phyloP scores from a whole-genome alignment of 2,797 vertebrate genomes.

The Lepilemur ruficaudatus region DNA sequence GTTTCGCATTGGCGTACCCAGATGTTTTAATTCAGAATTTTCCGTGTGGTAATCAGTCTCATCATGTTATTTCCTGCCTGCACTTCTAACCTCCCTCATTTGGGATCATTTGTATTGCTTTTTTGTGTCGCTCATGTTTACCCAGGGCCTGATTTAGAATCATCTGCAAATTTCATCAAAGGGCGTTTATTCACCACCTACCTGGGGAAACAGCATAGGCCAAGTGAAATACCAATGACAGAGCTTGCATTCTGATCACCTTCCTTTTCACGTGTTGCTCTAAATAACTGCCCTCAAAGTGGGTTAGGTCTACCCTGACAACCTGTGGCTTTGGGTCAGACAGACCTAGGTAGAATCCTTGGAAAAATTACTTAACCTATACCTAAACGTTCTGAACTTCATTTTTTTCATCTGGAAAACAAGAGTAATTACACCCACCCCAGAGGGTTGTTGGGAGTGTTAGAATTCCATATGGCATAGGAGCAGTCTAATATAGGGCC shows the following conservation, averaged over 20 bases:
- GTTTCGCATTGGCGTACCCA: constrained; percentile 23
- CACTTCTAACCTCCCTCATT: constrained; percentile 62
- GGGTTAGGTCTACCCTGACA: neutral
- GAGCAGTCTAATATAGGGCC: neutral
- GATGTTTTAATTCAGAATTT: constrained; percentile 67
- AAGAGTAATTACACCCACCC: neutral
- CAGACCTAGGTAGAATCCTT: neutral
- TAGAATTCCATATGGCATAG: neutral
- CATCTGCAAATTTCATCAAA: constrained; percentile 71
- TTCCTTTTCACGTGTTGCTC: neutral
- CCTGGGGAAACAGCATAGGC: constrained; percentile 1
- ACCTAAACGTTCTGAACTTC: neutral
- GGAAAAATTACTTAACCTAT: neutral
- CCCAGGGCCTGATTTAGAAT: constrained; percentile 59
- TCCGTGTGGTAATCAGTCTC: constrained; percentile 50
- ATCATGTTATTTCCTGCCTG: constrained; percentile 70
- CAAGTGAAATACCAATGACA: constrained; percentile 48
- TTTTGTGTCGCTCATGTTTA: constrained; percentile 58
- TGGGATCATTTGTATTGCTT: constrained; percentile 50
- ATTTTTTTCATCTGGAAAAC: constrained; percentile 27
- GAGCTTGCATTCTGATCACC: neutral
- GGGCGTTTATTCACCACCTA: constrained; percentile 50
- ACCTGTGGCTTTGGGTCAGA: neutral
- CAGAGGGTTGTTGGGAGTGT: neutral
- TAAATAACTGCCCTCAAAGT: neutral